These are phyloP conservation scores for Microcebus tavaratra DNA, from an alignment of 2,113 vertebrate species.

Conservation along the genomic window DNA sequence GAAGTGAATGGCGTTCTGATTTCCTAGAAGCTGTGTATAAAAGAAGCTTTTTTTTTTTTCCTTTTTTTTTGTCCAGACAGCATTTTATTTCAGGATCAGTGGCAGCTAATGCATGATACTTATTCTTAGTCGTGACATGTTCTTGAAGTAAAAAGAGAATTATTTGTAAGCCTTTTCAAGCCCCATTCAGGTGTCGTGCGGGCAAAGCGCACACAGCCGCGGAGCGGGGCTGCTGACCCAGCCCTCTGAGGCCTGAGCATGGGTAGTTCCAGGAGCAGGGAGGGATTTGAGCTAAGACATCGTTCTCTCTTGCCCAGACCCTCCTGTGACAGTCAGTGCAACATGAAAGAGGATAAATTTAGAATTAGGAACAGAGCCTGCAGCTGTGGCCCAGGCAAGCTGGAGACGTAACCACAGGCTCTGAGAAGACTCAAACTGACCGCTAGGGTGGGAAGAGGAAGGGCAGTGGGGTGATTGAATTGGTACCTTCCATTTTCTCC, in stretches of 20 bases:
- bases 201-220: neutral
- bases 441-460: neutral
- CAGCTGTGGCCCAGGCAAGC: neutral
- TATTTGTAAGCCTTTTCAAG: conserved; percentile 41
- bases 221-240: neutral
- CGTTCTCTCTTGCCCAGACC: neutral
- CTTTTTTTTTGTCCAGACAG: conserved; percentile 15
- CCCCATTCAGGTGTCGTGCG: neutral
- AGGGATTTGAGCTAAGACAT: neutral
- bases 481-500: neutral
- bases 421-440: neutral
- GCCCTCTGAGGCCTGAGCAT: neutral
- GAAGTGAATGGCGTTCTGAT: conserved; percentile 67
- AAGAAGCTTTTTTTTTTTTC: conserved; percentile 57
- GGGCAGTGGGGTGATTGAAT: neutral
- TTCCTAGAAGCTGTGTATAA: conserved; percentile 73
- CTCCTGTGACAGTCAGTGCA: neutral
- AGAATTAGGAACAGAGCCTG: conserved; percentile 9
- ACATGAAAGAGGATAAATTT: neutral
- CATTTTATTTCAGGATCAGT: conserved; percentile 72
- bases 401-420: neutral
- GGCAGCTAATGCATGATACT: conserved; percentile 47
- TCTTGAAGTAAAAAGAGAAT: conserved; percentile 59
- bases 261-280: neutral
- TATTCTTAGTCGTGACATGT: conserved; percentile 60